These are phyloP conservation scores for Carassius gibelio DNA, from an alignment of 2,113 vertebrate genomes.

Conservation along the genomic window DNA sequence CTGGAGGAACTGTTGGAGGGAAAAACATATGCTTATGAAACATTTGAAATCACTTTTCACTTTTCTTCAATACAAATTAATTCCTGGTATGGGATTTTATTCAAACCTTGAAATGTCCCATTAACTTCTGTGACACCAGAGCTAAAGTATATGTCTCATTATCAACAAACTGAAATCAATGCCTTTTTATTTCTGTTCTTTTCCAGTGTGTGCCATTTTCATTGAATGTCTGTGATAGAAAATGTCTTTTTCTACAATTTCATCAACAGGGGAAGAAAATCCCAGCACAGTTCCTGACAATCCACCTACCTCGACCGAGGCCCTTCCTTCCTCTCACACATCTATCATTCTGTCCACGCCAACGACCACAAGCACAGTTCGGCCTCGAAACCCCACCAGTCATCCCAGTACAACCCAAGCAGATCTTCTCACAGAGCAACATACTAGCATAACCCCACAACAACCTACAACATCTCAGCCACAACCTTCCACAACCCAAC, in stretches of 20 bases:
- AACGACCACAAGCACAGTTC: slow-evolving; percentile 16
- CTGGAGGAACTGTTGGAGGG: neutral
- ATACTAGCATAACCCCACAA: neutral
- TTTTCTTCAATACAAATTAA: neutral
- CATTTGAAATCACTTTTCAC: neutral
- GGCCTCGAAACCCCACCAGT: neutral
- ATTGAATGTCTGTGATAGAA: neutral
- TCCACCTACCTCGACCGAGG: slow-evolving; percentile 33
- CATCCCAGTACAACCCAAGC: neutral
- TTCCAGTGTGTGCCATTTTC: neutral
- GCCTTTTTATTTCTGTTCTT: neutral
- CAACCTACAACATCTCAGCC: neutral
- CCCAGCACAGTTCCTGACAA: slow-evolving; percentile 39
- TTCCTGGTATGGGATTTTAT: neutral
- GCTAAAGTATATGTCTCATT: neutral
- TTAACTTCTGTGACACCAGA: neutral
- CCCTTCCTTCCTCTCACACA: slow-evolving; percentile 12
- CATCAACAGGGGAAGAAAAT: slow-evolving; percentile 41
- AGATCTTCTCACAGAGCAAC: neutral
- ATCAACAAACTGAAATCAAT: neutral
- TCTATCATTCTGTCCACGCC: slow-evolving; percentile 10
- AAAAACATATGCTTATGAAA: neutral
- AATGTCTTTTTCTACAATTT: neutral
- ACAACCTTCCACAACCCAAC: neutral
- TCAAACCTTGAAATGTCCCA: neutral